Conservation (phyloP, 2,113 vertebrate species). For the Emydocephalus ijimae region DNA sequence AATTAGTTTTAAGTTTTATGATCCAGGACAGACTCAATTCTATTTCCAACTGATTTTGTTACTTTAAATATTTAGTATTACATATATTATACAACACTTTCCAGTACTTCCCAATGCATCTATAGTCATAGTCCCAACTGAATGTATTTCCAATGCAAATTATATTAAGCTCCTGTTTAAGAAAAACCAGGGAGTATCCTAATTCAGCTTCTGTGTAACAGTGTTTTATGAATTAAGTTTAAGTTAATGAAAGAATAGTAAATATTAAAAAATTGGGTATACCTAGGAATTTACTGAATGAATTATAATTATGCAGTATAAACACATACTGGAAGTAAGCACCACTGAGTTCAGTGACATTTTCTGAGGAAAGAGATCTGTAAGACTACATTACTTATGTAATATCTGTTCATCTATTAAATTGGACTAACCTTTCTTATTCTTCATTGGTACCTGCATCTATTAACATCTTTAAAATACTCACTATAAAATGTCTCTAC, state of each 20-base stretch:
- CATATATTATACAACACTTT: background rate
- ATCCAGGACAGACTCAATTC: background rate
- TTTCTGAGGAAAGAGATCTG: background rate
- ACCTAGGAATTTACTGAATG: background rate
- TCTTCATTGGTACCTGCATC: background rate
- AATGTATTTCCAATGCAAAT: background rate
- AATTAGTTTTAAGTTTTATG: background rate
- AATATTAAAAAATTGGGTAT: background rate
- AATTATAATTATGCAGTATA: background rate
- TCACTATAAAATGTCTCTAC: background rate
- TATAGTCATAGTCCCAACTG: background rate
- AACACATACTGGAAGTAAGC: background rate
- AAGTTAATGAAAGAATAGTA: conserved; percentile 1
- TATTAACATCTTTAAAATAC: background rate
- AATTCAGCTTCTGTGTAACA: background rate
- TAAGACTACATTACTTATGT: background rate
- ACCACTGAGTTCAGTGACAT: background rate
- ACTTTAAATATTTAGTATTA: background rate
- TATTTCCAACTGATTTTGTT: background rate
- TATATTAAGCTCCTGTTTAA: background rate
- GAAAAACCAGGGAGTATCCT: background rate
- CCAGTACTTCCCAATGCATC: background rate
- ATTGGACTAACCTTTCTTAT: background rate
- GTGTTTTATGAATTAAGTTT: background rate
- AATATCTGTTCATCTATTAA: background rate